Base-by-base conservation (phyloP, 2,888 invertebrate species). In the Xanthia icteritia region DNA sequence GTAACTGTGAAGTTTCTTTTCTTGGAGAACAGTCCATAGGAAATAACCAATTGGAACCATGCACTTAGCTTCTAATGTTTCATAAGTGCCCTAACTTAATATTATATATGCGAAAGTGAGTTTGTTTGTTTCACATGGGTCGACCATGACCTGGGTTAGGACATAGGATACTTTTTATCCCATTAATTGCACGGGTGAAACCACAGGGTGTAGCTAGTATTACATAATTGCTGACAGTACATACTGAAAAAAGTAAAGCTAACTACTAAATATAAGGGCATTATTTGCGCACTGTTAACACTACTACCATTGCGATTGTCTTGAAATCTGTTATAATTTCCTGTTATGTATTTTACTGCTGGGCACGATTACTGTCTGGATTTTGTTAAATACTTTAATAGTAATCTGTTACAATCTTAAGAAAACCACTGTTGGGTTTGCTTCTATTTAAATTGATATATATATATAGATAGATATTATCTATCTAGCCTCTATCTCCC, bases 301-400 rank as follows among this genome's bases (percentile, higher is more conserved):
- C n/a, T 42, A 23, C 11, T 48, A 36, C 60, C 27, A 23, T 39
- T 74, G 73, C 48, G 15, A 58, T 71, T 71, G 71, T 56, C 15
- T 58, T 36, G 20, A 20, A 72, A 36, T 15, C 23, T 72, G 13
- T 36, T 72, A 72, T 48, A 13, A 36, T 72, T 73, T 73, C 5
- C 5, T 36, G 58, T 71, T n/a, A 58, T 71, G 42, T 31, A 17
- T 51, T 51, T 51, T 17, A 73, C 31, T 67, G 31, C 15, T 15
- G 23, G 23, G 13, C 27, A 31, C 20, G 3, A 45, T 13, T 66
- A 45, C 45, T 48, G 27, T 31, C 20, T 66, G 45, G 13, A 42
- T 42, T 65, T 42, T 27, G 9, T n/a, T 17, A n/a, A 9, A n/a
- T 42, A 42, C 39, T 64, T n/a, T 15, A n/a, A 15, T 39, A 64